Evolutionary conservation across 2,113 vertebrate genomes (phyloP).

Genomic region (Cacatua alba): DNA sequence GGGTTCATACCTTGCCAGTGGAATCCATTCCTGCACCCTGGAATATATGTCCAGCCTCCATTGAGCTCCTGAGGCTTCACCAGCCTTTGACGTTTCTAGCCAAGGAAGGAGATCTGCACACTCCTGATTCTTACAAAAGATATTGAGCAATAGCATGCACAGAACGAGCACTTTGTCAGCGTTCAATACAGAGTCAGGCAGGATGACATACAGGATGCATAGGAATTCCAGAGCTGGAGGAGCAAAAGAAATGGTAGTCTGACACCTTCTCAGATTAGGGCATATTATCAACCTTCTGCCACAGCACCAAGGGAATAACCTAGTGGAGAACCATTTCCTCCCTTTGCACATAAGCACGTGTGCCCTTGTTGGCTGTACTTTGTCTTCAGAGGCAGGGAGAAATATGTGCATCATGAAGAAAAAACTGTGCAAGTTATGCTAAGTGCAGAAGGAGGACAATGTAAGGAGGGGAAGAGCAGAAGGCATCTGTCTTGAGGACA

Average conservation of each 20-base stretch:
- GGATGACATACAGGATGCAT: not conserved
- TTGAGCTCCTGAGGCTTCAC: rapidly evolving
- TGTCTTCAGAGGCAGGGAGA: not conserved
- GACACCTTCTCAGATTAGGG: not conserved
- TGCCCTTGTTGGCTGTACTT: not conserved
- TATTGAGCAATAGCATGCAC: not conserved
- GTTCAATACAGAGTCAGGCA: not conserved
- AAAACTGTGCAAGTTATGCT: not conserved
- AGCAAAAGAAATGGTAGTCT: not conserved
- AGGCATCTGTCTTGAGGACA: not conserved
- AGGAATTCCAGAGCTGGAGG: not conserved
- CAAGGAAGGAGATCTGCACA: not conserved
- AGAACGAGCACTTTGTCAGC: not conserved
- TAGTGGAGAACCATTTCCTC: not conserved
- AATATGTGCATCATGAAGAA: not conserved
- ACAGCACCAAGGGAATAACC: not conserved
- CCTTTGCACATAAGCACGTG: not conserved
- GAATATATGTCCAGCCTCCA: not conserved
- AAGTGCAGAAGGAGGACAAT: not conserved
- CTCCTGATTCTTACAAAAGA: not conserved
- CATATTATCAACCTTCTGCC: not conserved
- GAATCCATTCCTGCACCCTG: not conserved
- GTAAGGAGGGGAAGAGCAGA: not conserved
- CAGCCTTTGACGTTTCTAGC: not conserved
- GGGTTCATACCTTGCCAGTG: not conserved